Conservation (phyloP, 2,113 vertebrate species). For the Vulpes lagopus region DNA sequence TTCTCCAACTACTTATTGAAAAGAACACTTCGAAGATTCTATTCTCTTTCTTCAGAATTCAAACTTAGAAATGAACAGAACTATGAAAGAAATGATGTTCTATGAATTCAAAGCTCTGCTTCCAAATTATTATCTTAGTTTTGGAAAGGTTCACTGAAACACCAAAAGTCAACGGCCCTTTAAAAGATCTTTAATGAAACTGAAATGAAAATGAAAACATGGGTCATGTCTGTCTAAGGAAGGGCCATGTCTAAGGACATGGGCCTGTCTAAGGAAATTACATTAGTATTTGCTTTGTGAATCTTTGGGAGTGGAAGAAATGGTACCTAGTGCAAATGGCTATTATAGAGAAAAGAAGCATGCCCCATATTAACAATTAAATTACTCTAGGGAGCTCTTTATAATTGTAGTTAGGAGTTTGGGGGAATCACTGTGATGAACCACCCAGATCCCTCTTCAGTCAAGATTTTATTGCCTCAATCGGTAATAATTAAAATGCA, state of each 20-base stretch:
- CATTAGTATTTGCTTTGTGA: neutral
- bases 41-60: constrained; percentile 13
- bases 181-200: neutral
- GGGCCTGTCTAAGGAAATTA: neutral
- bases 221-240: neutral
- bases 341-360: neutral
- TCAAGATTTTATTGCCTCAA: neutral
- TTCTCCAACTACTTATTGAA: neutral
- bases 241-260: neutral
- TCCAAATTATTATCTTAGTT: neutral
- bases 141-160: neutral
- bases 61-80: constrained; percentile 2
- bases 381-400: neutral
- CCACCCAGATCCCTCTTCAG: neutral
- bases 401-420: neutral
- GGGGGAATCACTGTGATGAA: neutral
- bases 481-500: neutral
- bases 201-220: constrained; percentile 20
- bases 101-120: neutral
- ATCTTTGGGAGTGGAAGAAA: neutral
- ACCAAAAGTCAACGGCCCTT: neutral
- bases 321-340: neutral
- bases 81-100: neutral
- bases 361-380: neutral
- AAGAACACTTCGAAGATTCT: neutral